phyloP scores from a whole-genome alignment of 64 coral and sea anemone genomes.

The Stichodactyla mertensii region DNA sequence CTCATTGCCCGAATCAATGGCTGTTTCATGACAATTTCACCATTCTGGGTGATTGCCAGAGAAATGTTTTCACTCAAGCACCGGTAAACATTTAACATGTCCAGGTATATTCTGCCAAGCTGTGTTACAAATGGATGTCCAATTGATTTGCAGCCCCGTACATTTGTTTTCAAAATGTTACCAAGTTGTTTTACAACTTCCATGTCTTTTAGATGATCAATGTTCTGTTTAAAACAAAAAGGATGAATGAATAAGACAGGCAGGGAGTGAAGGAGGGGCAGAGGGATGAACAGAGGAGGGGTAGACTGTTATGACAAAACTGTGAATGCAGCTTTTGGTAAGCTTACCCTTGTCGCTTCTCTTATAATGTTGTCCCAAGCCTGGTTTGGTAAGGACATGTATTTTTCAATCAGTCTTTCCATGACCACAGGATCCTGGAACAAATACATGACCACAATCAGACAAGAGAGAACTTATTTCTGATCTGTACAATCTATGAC shows the following conservation, averaged over 20 bases:
- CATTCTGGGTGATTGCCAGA: slow-evolving; percentile 80
- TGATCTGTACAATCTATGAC: neutral
- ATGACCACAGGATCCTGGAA: slow-evolving; percentile 93
- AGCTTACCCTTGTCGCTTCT: slow-evolving; percentile 76
- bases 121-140: slow-evolving; percentile 99
- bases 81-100: slow-evolving; percentile 97
- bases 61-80: slow-evolving; percentile 99
- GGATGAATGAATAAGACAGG: neutral
- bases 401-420: slow-evolving; percentile 98
- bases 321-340: neutral
- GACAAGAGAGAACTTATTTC: neutral
- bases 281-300: neutral
- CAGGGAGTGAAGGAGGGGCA: neutral
- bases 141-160: slow-evolving; percentile 94
- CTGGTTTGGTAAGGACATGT: slow-evolving; percentile 98
- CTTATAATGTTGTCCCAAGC: slow-evolving; percentile 98
- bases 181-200: slow-evolving; percentile 97
- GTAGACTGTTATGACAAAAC: neutral
- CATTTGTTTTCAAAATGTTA: slow-evolving; percentile 99
- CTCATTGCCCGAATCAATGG: slow-evolving; percentile 92
- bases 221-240: slow-evolving; percentile 65
- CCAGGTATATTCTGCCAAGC: slow-evolving; percentile 95
- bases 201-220: slow-evolving; percentile 88
- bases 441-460: neutral
- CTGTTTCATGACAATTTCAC: slow-evolving; percentile 91